phyloP scores from a whole-genome alignment of 2,797 vertebrate genomes.

The Micromesistius poutassou region DNA sequence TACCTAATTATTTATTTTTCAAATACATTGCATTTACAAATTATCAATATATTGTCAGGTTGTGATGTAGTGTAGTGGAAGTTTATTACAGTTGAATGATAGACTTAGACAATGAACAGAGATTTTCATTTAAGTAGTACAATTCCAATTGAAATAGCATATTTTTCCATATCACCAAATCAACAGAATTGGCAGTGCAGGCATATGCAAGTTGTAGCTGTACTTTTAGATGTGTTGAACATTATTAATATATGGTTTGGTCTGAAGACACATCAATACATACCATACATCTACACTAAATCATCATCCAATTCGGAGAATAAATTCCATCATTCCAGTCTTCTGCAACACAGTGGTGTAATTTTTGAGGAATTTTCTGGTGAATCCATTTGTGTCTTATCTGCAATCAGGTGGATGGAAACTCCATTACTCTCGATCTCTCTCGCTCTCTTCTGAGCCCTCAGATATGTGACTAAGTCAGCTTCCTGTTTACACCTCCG shows the following conservation, averaged over 20 bases:
- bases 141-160: not conserved
- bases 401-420: slow-evolving; percentile 2
- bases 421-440: slow-evolving; percentile 11
- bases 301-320: not conserved
- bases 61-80: not conserved
- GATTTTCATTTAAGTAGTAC: not conserved
- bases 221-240: not conserved
- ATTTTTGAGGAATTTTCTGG: not conserved
- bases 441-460: slow-evolving; percentile 16
- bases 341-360: not conserved
- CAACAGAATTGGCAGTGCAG: not conserved
- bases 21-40: not conserved
- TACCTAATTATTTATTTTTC: not conserved
- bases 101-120: not conserved
- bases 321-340: not conserved
- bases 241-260: not conserved
- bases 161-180: not conserved
- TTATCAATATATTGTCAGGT: not conserved
- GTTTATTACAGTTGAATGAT: not conserved
- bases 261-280: not conserved
- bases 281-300: not conserved
- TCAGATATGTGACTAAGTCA: slow-evolving; percentile 60
- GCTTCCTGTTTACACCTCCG: slow-evolving; percentile 69
- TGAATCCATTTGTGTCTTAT: not conserved
- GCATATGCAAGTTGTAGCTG: not conserved